These are phyloP conservation scores for Oophaga pumilio DNA, from an alignment of 2,113 vertebrate species.

Conservation along the genomic window DNA sequence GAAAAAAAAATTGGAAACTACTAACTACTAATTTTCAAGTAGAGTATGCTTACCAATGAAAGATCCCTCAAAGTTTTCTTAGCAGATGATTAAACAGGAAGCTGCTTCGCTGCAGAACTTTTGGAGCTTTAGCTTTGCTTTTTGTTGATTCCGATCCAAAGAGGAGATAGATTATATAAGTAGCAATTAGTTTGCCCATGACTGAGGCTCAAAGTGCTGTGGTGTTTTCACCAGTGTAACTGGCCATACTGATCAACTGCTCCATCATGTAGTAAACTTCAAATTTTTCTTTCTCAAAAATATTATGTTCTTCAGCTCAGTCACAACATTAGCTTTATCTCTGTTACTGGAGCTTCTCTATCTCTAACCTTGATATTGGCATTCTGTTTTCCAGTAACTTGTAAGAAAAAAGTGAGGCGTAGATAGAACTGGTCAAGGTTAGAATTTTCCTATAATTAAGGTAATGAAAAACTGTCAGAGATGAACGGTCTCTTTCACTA, in stretches of 20 bases:
- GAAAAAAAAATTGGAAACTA: neutral
- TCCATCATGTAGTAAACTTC: no score
- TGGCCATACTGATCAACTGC: no score
- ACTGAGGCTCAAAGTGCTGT: no score
- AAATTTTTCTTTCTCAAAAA: neutral
- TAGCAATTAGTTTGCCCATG: no score
- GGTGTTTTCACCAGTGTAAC: no score
- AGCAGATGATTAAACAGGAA: no score
- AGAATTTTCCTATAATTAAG: neutral
- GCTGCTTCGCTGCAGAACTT: no score
- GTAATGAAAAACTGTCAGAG: neutral
- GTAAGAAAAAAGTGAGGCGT: neutral
- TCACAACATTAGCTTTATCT: neutral
- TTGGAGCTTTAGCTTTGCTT: no score
- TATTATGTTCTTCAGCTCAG: neutral
- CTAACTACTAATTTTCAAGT: neutral
- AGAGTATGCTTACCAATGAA: neutral
- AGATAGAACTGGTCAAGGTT: neutral
- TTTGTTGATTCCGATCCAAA: no score
- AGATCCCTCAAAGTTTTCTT: no score
- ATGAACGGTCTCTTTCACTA: no score
- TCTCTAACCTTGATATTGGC: constrained; percentile 18
- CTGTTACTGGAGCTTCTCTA: neutral
- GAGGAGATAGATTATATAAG: no score
- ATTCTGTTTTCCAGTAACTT: neutral